These are phyloP conservation scores for Coturnix japonica DNA, from an alignment of 2,113 vertebrate genomes.

Conservation along the genomic window DNA sequence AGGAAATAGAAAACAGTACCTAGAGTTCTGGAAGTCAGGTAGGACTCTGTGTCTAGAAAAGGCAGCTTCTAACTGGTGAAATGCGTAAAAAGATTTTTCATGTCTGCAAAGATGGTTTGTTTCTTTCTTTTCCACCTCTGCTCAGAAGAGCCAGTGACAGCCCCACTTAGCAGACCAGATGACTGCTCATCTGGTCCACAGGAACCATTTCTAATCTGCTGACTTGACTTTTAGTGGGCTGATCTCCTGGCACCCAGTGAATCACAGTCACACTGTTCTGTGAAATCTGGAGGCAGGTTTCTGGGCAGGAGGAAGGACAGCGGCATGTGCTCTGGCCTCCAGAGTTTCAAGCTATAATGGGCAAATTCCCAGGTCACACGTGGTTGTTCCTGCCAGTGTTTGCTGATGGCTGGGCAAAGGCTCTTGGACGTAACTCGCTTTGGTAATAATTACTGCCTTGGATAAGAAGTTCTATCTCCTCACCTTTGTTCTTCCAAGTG, in stretches of 20 bases:
- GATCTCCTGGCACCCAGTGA: not conserved
- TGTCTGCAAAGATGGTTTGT: not conserved
- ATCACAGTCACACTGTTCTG: not conserved
- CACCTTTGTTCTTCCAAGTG: not conserved
- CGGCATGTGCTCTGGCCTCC: rapidly evolving
- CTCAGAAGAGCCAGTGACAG: not conserved
- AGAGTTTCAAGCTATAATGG: rapidly evolving
- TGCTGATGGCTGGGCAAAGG: not conserved
- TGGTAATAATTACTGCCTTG: not conserved
- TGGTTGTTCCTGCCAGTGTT: rapidly evolving
- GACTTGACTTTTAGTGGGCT: not conserved
- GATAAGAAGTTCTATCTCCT: not conserved
- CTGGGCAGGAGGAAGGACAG: not conserved
- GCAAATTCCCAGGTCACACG: rapidly evolving
- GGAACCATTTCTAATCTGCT: not conserved
- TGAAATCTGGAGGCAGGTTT: not conserved
- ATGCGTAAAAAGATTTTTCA: not conserved
- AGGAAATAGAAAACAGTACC: not conserved
- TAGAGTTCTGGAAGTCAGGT: not conserved
- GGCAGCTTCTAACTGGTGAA: not conserved
- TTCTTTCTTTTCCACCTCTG: not conserved
- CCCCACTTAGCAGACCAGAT: not conserved
- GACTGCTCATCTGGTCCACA: not conserved
- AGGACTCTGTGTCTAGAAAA: not conserved
- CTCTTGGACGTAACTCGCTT: not conserved